Percentiles rank a stretch among this genome's conserved stretches.
Evolutionary conservation across 2,888 invertebrate genomes (phyloP).

Genomic region (Stenodema calcarata): DNA sequence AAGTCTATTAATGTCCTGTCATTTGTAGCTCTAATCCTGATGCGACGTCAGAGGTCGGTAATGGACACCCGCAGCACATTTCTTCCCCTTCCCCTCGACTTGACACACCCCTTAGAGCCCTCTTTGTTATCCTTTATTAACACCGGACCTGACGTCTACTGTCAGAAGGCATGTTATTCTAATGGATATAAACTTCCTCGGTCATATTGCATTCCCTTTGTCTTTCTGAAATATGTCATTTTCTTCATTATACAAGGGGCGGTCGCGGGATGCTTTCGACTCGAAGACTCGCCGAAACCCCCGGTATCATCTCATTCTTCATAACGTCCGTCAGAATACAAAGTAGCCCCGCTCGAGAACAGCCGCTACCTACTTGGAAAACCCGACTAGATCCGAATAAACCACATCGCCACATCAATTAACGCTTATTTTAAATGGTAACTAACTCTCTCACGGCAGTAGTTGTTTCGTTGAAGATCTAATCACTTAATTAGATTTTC

Average conservation of each 20-base stretch:
- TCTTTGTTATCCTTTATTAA: slow-evolving; percentile 46
- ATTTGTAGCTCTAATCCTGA: slow-evolving; percentile 44
- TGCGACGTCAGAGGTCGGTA: slow-evolving; percentile 40
- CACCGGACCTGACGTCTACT: slow-evolving; percentile 41
- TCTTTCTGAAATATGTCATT: slow-evolving; percentile 33
- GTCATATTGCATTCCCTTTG: slow-evolving; percentile 40
- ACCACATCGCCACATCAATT: no score
- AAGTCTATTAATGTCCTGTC: slow-evolving; percentile 45
- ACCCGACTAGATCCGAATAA: no score
- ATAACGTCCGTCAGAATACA: neutral
- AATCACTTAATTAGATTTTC: no score
- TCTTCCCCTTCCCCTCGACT: neutral
- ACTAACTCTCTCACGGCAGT: no score
- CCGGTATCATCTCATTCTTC: neutral
- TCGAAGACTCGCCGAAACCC: neutral
- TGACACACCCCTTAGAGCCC: slow-evolving; percentile 29
- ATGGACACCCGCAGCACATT: slow-evolving; percentile 42
- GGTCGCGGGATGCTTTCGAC: neutral
- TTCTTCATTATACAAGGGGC: slow-evolving; percentile 22
- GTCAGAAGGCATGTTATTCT: slow-evolving; percentile 43
- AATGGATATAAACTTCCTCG: slow-evolving; percentile 44
- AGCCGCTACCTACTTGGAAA: no score
- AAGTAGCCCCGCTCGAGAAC: no score
- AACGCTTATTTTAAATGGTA: no score
- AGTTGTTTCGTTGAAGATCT: no score